Evolutionary conservation across 2,888 invertebrate species (phyloP).

Genomic region (Hecatera dysodea): DNA sequence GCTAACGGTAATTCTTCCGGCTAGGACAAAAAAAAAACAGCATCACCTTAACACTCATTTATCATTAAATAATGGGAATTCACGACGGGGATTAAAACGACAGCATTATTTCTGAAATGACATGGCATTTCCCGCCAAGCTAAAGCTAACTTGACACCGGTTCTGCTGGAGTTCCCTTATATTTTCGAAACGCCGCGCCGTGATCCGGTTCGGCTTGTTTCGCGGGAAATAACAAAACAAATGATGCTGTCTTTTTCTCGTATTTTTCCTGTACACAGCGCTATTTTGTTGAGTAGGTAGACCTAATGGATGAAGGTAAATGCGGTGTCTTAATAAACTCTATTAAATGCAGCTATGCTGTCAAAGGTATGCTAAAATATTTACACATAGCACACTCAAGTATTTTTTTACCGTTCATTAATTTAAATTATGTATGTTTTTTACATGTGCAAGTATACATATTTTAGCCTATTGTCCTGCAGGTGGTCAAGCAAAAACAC

Average conservation of each 20-base stretch:
- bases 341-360: slow-evolving; percentile 2
- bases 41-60: slow-evolving; percentile 12
- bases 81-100: neutral
- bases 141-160: slow-evolving; percentile 26
- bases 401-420: neutral
- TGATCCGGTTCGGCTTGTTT: slow-evolving; percentile 51
- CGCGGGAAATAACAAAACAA: slow-evolving; percentile 52
- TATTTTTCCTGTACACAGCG: slow-evolving; percentile 45
- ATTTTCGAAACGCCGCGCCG: slow-evolving; percentile 28
- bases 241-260: slow-evolving; percentile 32
- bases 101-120: slow-evolving; percentile 10
- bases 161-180: slow-evolving; percentile 12
- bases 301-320: slow-evolving; percentile 7
- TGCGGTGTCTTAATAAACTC: neutral
- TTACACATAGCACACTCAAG: neutral
- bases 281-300: slow-evolving; percentile 16
- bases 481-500: slow-evolving; percentile 21
- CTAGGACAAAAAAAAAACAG: slow-evolving; percentile 78
- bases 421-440: neutral
- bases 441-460: neutral
- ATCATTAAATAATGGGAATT: neutral
- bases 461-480: slow-evolving; percentile 19
- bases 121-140: slow-evolving; percentile 31
- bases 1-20: slow-evolving; percentile 85
- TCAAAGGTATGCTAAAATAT: slow-evolving; percentile 35